Evolutionary conservation across 2,797 vertebrate species (phyloP).

Genomic region (Pipistrellus kuhlii): DNA sequence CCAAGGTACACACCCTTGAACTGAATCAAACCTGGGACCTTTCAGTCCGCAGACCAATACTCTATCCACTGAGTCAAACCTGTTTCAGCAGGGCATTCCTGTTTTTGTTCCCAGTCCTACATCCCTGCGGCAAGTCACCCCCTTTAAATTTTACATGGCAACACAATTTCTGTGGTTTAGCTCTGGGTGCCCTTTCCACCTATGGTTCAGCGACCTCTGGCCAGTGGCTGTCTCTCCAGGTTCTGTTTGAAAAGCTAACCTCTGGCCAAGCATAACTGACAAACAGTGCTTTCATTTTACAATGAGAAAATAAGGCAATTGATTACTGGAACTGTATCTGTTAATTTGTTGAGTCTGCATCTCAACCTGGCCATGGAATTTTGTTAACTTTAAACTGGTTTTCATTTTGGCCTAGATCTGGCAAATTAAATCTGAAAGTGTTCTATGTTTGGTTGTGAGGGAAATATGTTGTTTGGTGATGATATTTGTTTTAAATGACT

Average conservation of each 20-base stretch:
- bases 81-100: no score
- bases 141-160: neutral
- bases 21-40: no score
- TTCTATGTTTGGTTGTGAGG: neutral
- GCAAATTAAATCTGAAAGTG: neutral
- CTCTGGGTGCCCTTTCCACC: neutral
- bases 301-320: neutral
- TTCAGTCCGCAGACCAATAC: no score
- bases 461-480: neutral
- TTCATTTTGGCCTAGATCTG: neutral
- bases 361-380: neutral
- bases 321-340: neutral
- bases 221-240: neutral
- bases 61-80: no score
- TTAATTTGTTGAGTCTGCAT: neutral
- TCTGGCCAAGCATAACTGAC: neutral
- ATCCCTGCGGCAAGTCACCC: neutral
- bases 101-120: neutral
- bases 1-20: no score
- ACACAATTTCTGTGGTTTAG: neutral
- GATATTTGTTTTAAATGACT: neutral
- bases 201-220: neutral
- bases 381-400: neutral
- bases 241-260: neutral
- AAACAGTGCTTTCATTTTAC: neutral